Base-by-base conservation (phyloP, 2,888 invertebrate species). In the Ormia ochracea region DNA sequence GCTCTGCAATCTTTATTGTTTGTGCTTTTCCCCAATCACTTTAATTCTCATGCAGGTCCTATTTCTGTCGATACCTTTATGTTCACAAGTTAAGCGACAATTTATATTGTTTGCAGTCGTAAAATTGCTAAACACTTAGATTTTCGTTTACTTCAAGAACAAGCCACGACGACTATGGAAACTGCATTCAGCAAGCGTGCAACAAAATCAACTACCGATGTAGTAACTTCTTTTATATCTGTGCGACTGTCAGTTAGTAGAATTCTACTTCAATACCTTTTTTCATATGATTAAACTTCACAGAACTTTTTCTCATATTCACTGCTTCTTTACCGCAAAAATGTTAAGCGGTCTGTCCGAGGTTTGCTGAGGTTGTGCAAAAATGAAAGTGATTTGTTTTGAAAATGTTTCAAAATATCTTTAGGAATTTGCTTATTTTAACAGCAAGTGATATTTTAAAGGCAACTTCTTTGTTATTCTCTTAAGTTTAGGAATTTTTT, bases 11-110 rank as follows among this genome's bases (percentile, higher is more conserved):
- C 12, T 43, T 52, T 33, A 2, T 73, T 45, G 4, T 19, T 48
- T 48, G 33, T 17, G 2, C 43, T 50, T 72, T 73, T 54, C 17
- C 5, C 17, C 36, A 26, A 17, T 23, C 45, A 69, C 36, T 56
- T 56, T 54, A 54, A 52, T 76, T 78, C 73, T 73, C 73, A 63
- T 68, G 78, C 50, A 74, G 73, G 73, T 61, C 56, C 63, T 56
- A 63, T 78, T 74, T 73, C n/a, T 52, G 14, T 65, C 73, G 78
- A 52, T 63, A 58, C 73, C 50, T 58, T 74, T 78, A 63, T 73
- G 78, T 78, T 78, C 73, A 78, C 73, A 74, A 69, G 63, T 74
- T 74, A 31, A 56, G 63, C 68, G 52, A 69, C 73, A 78, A n/a
- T n/a, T 73, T 61, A 54, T 63, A 59, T 68, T 78, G 54, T 72